phyloP scores from a whole-genome alignment of 2,113 vertebrate species.

The Athene noctua region DNA sequence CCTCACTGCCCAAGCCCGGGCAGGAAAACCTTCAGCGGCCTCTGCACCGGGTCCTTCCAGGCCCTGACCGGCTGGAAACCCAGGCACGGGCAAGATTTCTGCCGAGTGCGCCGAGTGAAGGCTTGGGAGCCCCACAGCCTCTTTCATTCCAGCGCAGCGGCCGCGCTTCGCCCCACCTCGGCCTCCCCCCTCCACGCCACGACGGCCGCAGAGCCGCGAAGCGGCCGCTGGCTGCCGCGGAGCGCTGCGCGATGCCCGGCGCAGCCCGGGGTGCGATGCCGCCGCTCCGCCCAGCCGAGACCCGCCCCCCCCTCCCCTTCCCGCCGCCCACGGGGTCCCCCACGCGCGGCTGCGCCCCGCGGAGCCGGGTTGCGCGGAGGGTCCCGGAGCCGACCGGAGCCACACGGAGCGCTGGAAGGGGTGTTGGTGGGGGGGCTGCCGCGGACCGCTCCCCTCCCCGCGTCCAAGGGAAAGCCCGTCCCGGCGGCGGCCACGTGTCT shows the following conservation, averaged over 20 bases:
- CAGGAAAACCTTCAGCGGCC: neutral
- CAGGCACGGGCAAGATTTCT: neutral
- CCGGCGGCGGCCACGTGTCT: neutral
- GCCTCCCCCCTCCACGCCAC: neutral
- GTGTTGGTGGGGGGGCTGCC: too few species aligned
- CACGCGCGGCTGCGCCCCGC: neutral
- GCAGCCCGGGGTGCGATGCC: neutral
- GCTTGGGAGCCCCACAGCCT: neutral
- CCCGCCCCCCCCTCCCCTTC: neutral
- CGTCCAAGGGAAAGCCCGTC: neutral
- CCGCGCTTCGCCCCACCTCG: fast-evolving
- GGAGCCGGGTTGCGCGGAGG: neutral
- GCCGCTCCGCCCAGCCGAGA: neutral
- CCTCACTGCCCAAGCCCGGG: neutral
- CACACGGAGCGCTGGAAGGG: neutral
- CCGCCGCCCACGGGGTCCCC: neutral
- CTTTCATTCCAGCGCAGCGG: neutral
- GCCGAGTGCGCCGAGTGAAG: neutral
- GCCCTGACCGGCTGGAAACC: neutral
- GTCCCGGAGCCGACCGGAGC: neutral
- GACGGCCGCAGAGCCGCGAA: neutral
- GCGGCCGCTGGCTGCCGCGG: neutral
- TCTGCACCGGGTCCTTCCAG: neutral
- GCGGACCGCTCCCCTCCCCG: neutral
- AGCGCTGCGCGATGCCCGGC: neutral